phyloP scores from a whole-genome alignment of 2,113 vertebrate genomes.

The Hippoglossus stenolepis region DNA sequence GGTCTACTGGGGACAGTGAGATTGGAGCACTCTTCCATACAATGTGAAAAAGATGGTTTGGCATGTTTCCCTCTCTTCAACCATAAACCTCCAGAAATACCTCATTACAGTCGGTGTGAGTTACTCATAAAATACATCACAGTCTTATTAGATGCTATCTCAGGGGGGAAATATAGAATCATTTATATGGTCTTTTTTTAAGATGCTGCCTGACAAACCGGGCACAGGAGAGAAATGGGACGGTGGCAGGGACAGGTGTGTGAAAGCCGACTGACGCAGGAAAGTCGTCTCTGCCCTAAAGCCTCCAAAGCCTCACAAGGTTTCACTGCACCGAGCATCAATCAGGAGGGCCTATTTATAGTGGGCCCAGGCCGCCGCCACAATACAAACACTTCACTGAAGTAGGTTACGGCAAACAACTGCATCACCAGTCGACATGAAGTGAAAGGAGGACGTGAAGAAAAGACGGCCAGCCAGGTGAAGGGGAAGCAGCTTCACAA shows the following conservation, averaged over 20 bases:
- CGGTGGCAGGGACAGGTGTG: slow-evolving; percentile 55
- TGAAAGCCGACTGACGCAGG: slow-evolving; percentile 50
- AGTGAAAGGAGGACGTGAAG: slow-evolving; percentile 44
- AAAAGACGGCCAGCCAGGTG: slow-evolving; percentile 22
- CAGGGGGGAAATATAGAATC: slow-evolving; percentile 2
- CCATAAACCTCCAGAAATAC: neutral
- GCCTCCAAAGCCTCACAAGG: slow-evolving; percentile 63
- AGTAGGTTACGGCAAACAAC: slow-evolving; percentile 73
- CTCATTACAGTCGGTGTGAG: neutral
- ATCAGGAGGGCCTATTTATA: slow-evolving; percentile 79
- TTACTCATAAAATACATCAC: slow-evolving; percentile 33
- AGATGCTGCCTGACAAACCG: slow-evolving; percentile 39
- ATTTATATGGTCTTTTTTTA: neutral
- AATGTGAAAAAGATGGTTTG: neutral
- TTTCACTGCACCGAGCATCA: slow-evolving; percentile 68
- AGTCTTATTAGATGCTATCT: slow-evolving; percentile 10
- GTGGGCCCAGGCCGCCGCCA: slow-evolving; percentile 60
- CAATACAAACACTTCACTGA: slow-evolving; percentile 75
- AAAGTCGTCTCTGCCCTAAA: slow-evolving; percentile 70
- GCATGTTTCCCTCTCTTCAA: neutral
- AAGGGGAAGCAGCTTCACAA: slow-evolving; percentile 8
- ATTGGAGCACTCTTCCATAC: too few relatives aligned
- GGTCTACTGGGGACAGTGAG: too few relatives aligned
- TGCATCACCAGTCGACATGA: slow-evolving; percentile 27
- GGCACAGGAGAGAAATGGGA: slow-evolving; percentile 50